phyloP scores from a whole-genome alignment of 2,888 invertebrate species.

The Baronia brevicornis region DNA sequence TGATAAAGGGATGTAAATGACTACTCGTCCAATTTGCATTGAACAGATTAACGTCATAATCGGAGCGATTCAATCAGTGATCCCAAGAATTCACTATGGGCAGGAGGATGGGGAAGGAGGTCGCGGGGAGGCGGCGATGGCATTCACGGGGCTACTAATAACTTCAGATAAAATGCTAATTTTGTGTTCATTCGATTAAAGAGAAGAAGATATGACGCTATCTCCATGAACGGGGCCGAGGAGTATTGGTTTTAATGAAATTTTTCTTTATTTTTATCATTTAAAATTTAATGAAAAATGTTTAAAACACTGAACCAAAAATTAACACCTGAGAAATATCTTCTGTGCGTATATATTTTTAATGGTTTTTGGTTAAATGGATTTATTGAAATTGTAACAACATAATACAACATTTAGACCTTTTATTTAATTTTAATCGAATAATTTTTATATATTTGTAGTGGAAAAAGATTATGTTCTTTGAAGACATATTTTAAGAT shows the following conservation, averaged over 20 bases:
- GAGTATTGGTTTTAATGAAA: conserved; percentile 12
- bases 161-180: conserved; percentile 72
- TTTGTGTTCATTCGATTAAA: conserved; percentile 73
- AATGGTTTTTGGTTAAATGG: too few relatives aligned
- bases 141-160: conserved; percentile 62
- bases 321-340: too few relatives aligned
- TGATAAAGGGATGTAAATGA: conserved; percentile 72
- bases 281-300: not conserved
- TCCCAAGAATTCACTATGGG: conserved; percentile 54
- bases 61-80: conserved; percentile 71
- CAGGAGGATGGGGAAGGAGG: conserved; percentile 26
- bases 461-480: too few relatives aligned
- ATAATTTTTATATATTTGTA: too few relatives aligned
- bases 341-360: too few relatives aligned
- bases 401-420: too few relatives aligned
- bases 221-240: conserved; percentile 10
- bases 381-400: too few relatives aligned
- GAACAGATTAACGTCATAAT: conserved; percentile 75
- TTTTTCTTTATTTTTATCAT: not conserved
- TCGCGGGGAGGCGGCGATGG: conserved; percentile 24
- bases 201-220: conserved; percentile 42
- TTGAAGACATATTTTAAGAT: too few relatives aligned
- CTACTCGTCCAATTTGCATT: conserved; percentile 72
- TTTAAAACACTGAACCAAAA: too few relatives aligned
- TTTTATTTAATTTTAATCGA: too few relatives aligned